phyloP scores from a whole-genome alignment of 2,888 invertebrate genomes.

The Standfussiana lucernea region DNA sequence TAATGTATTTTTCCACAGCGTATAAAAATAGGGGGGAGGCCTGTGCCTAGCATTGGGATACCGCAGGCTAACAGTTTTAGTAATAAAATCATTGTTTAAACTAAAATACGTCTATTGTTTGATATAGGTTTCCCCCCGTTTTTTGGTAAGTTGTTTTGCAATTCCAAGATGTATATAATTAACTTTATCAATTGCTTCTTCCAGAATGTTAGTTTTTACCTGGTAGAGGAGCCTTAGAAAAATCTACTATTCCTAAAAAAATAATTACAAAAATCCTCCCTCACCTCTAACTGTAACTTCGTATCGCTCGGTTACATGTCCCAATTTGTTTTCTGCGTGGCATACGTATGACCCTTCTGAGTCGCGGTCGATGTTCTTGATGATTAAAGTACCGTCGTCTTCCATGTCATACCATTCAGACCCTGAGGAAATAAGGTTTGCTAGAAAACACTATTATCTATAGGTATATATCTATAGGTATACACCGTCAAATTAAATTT shows the following conservation, averaged over 20 bases:
- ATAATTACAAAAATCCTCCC: slow-evolving; percentile 38
- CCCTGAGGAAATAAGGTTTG: slow-evolving; percentile 66
- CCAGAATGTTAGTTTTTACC: background rate
- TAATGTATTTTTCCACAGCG: too few relatives aligned
- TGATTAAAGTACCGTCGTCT: slow-evolving; percentile 74
- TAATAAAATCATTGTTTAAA: too few relatives aligned
- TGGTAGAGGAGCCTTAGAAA: background rate
- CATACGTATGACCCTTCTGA: slow-evolving; percentile 74
- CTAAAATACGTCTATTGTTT: too few relatives aligned
- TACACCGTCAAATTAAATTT: background rate
- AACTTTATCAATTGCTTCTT: background rate
- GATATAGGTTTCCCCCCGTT: background rate
- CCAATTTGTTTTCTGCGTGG: slow-evolving; percentile 72
- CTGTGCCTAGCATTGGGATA: too few relatives aligned
- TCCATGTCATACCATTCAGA: slow-evolving; percentile 73
- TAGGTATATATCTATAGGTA: background rate
- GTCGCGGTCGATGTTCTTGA: slow-evolving; percentile 71
- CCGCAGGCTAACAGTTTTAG: too few relatives aligned
- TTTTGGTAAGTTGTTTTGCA: background rate
- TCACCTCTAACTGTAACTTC: slow-evolving; percentile 74
- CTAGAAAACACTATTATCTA: background rate
- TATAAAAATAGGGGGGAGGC: too few relatives aligned
- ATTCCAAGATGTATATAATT: background rate
- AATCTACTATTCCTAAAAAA: background rate
- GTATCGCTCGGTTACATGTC: slow-evolving; percentile 66